phyloP scores from a whole-genome alignment of 1,140 invertebrate genomes.

The Bicyclus anynana region DNA sequence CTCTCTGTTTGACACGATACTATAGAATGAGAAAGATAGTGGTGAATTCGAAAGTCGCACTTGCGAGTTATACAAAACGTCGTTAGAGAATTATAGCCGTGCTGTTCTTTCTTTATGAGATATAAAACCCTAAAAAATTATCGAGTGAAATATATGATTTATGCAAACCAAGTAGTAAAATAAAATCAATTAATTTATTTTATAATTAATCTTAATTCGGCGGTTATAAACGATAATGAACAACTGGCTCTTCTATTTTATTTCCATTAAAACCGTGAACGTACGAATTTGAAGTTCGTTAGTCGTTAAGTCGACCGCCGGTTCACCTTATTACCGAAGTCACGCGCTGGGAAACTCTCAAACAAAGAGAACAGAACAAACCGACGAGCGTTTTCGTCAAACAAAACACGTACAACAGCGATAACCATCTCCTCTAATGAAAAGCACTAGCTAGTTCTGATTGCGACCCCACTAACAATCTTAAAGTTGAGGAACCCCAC shows the following conservation, averaged over 20 bases:
- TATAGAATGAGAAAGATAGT: too few species aligned
- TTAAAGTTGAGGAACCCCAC: slow-evolving; percentile 66
- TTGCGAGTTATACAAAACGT: too few species aligned
- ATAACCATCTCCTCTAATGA: slow-evolving; percentile 71
- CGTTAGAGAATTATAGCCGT: too few species aligned
- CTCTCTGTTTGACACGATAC: too few species aligned
- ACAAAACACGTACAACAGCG: slow-evolving; percentile 57
- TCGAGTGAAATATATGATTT: too few species aligned
- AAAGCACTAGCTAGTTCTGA: slow-evolving; percentile 65
- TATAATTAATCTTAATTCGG: background rate
- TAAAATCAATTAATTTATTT: too few species aligned
- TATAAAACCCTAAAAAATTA: too few species aligned
- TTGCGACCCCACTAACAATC: slow-evolving; percentile 71
- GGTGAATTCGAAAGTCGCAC: too few species aligned
- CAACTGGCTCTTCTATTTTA: background rate
- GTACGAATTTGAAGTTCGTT: slow-evolving; percentile 5
- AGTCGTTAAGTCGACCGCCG: slow-evolving; percentile 8
- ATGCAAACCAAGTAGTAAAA: too few species aligned
- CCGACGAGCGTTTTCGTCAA: slow-evolving; percentile 49
- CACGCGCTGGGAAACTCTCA: slow-evolving; percentile 22
- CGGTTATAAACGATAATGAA: background rate
- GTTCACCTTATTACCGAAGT: slow-evolving; percentile 24
- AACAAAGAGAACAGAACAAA: slow-evolving; percentile 48
- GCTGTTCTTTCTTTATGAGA: too few species aligned
- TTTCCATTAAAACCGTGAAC: background rate